Base-by-base conservation (phyloP, 1,140 invertebrate species). In the Panonychus citri region DNA sequence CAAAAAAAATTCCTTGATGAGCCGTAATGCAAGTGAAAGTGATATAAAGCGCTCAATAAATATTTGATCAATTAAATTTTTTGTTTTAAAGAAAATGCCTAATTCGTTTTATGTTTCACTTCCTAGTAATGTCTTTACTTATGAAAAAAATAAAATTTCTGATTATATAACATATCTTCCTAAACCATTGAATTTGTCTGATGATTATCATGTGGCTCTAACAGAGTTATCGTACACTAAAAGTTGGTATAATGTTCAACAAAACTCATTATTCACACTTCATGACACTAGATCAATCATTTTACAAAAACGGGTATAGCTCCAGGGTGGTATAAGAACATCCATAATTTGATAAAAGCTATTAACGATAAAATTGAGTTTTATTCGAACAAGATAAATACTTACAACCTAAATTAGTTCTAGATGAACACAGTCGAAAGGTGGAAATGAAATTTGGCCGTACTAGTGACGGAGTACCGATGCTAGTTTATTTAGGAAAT, bases 171-270 rank as follows among this genome's bases (percentile, higher is more conserved):
- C 46, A 15, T 12, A 34, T 7, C 43, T 56, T 4, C 17, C 42
- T 34, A 4, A 25, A 39, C 5, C 7, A n/a, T 8, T 56, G 10
- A 39, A 26, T 34, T 21, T 56, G 12, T 7, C 8, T 28, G 46
- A 25, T 50, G 21, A 34, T 24, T 56, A 24, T 8, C 3, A 50
- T 7, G 55, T 56, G 12, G 55, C 12, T 3, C n/a, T 56, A 17
- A 24, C 42, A 12, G 55, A 56, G 17, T 28, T 56, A 24, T 5
- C 55, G 4, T 56, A 56, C 26, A 56, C 55, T n/a, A 48, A 56
- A 19, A 28, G 25, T 24, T 56, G 55, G 55, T 49, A 27, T 27
- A 56, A 48, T 30, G n/a, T 50, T 21, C 5, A 3, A 27, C 49
- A 49, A 34, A 24, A 4, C 49, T n/a, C 12, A 4, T 3, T 24